Evolutionary conservation across 1,140 invertebrate species (phyloP), one percentile per base, ranked within the genome.

Genomic region (Eumeta japonica): DNA sequence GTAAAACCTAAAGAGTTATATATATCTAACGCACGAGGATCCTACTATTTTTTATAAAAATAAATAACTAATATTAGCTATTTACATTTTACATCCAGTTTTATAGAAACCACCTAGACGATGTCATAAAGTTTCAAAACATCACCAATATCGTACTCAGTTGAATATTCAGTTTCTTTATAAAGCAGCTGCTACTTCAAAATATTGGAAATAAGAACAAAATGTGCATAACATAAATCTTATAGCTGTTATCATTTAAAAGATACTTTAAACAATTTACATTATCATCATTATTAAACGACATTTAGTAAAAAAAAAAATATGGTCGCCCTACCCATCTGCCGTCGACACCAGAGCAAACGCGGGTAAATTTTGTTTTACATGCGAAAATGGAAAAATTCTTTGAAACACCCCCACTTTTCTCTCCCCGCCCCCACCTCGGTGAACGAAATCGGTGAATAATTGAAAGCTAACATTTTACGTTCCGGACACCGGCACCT

Each of bases 361-460:
- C 49, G 57, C 57, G 57, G 48, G 53, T 50, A 60, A 65, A 62
- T 71, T 71, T 66, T 65, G 63, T 71, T 71, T 59, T 62, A 71
- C 63, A 71, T 55, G 61, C 48, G 51, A 58, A 65, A 66, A 71
- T 65, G 55, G 64, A 56, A 62, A 64, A 61, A 56, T 60, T 58
- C 50, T 45, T 51, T 58, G 52, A 50, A 46, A 32, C 20, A 24
- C 20, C n/a, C n/a, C 5, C 20, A 24, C 20, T 7, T 7, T 7
- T n/a, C 5, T 24, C 5, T 24, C 20, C 20, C n/a, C 20, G 20
- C 20, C n/a, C 20, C n/a, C n/a, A n/a, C n/a, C 20, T 24, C n/a
- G 20, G 20, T 5, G n/a, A 7, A 24, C 20, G n/a, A 5, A 24
- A 24, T 24, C 20, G 5, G 20, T 24, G 5, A 24, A n/a, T n/a